Conservation (phyloP, 1,140 invertebrate genomes). For the Coenobita brevimanus region DNA sequence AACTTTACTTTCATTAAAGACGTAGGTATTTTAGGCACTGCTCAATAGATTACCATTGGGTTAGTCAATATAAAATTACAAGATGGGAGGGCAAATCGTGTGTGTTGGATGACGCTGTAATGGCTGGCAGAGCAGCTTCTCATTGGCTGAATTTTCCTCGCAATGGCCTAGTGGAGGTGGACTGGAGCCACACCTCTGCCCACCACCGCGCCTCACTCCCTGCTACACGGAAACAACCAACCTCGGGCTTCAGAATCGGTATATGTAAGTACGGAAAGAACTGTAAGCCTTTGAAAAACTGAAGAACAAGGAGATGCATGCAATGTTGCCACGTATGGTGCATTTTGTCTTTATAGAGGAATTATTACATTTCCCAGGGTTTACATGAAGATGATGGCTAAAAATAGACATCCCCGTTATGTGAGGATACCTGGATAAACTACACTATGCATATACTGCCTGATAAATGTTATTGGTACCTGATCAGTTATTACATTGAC, state of each 20-base stretch:
- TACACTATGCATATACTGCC: no score
- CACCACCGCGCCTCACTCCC: background rate
- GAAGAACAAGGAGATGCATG: slow-evolving; percentile 42
- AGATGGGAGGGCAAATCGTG: no score
- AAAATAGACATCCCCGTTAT: background rate
- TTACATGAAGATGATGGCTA: background rate
- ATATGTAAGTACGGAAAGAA: background rate
- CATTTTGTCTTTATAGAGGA: background rate
- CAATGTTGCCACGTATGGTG: slow-evolving; percentile 39
- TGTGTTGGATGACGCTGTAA: slow-evolving; percentile 37
- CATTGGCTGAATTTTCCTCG: slow-evolving; percentile 53
- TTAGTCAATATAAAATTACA: no score
- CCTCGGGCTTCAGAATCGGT: background rate
- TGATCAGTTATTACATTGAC: no score
- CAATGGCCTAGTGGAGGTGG: slow-evolving; percentile 23
- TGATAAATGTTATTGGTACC: no score
- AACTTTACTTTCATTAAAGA: no score
- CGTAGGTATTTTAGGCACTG: no score
- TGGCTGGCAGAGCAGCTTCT: slow-evolving; percentile 37
- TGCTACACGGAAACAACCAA: slow-evolving; percentile 39
- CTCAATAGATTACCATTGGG: no score
- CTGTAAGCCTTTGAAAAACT: slow-evolving; percentile 4
- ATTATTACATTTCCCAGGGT: background rate
- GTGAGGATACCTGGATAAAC: no score
- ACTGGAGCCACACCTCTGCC: background rate